Percentiles rank a stretch among this genome's conserved stretches.
Evolutionary conservation across 2,113 vertebrate species (phyloP).

Genomic region (Phycodurus eques): DNA sequence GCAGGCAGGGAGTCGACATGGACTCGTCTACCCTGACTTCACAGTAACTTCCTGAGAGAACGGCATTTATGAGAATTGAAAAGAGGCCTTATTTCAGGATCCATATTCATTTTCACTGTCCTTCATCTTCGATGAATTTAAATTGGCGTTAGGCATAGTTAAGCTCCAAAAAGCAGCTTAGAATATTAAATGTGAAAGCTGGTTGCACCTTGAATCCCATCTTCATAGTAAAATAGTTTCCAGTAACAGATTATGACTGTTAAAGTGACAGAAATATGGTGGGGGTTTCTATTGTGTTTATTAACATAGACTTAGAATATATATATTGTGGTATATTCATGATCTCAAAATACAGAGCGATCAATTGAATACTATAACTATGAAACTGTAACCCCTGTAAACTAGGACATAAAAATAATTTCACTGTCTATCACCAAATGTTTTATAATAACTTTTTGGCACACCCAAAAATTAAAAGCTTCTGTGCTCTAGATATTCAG

Average conservation of each 20-base stretch:
- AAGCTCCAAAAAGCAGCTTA: slow-evolving; percentile 2
- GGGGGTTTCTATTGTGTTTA: background rate
- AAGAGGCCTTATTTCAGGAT: slow-evolving; percentile 1
- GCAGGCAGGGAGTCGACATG: slow-evolving; percentile 70
- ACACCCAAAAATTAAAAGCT: background rate
- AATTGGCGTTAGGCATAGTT: slow-evolving; percentile 8
- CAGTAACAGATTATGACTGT: slow-evolving; percentile 1
- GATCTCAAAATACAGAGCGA: background rate
- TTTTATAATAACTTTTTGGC: background rate
- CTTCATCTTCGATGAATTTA: slow-evolving; percentile 6
- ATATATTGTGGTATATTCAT: background rate
- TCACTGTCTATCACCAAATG: background rate
- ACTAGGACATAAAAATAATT: too few species aligned
- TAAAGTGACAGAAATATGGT: slow-evolving; percentile 1
- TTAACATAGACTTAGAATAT: background rate
- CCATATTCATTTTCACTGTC: slow-evolving; percentile 17
- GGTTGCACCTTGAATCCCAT: slow-evolving; percentile 21
- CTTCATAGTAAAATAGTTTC: slow-evolving; percentile 4
- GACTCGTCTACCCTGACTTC: slow-evolving; percentile 79
- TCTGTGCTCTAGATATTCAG: background rate
- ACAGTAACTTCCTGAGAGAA: slow-evolving; percentile 67
- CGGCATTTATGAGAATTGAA: slow-evolving; percentile 12
- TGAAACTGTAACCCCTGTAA: background rate
- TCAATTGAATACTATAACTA: background rate
- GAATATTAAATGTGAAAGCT: slow-evolving; percentile 13